Base-by-base conservation (phyloP, 2,888 invertebrate genomes). In the Drosophila cyrtoloma region DNA sequence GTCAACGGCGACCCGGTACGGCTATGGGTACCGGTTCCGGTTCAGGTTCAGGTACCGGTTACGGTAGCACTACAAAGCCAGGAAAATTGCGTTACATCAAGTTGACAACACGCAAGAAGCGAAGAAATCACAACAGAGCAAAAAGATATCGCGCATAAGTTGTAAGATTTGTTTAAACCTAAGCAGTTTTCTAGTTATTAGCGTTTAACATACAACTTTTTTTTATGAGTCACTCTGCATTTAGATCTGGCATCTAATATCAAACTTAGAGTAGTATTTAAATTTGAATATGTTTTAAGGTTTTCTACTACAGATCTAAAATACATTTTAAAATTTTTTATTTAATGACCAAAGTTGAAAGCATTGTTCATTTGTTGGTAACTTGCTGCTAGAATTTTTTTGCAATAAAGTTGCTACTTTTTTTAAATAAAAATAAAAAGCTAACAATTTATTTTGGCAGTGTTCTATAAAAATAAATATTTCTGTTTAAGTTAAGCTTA, bases 91-190 rank as follows among this genome's bases (percentile, higher is more conserved):
- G 90, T n/a, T 83, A 78, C 57, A 66, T 82, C 2, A 89, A 87
- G 57, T 28, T 82, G 42, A 61, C 66, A n/a, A 71, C 77, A 7
- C 79, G 88, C 35, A 91, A 91, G 82, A 91, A 91, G 72, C 91
- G 89, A 59, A 92, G 92, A 75, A 92, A 91, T 84, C 91, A 90
- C 66, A 84, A 84, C 30, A 85, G 89, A 68, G 53, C 84, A 1
- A 92, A 92, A 75, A 81, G 86, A 72, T 91, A 85, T 87, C 92
- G 91, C 35, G 64, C 73, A 12, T 79, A 67, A 67, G 30, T 42
- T 10, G 1, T 37, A 33, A 4, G 3, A 42, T 50, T 63, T 14
- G 16, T 44, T 60, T 16, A 5, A 47, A 47, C 22, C 22, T 52
- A 59, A 42, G 37, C 26, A 30, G 6, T 26, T 56, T 37, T 67